Percentiles rank a stretch among this genome's conserved stretches.
Conservation (phyloP, 1,140 invertebrate genomes). For the Nasonia giraulti region DNA sequence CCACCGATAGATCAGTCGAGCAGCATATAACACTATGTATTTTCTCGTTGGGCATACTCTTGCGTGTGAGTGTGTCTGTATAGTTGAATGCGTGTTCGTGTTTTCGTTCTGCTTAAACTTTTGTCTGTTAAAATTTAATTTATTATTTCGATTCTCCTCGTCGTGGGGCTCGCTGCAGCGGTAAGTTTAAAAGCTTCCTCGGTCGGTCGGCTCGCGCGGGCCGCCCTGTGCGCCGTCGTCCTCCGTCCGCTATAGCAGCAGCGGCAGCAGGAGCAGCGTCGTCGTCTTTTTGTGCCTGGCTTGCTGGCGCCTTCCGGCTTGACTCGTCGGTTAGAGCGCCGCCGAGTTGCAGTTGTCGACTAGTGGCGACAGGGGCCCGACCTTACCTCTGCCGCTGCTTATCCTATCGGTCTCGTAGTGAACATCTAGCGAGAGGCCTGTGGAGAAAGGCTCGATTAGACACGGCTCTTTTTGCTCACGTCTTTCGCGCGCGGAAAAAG, state of each 20-base stretch:
- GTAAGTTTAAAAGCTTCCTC: background rate
- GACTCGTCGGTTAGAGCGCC: slow-evolving; percentile 75
- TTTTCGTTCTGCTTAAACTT: background rate
- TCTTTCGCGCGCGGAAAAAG: no score
- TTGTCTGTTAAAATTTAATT: background rate
- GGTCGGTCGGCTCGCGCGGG: background rate
- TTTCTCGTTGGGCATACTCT: background rate
- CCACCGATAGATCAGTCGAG: slow-evolving; percentile 31
- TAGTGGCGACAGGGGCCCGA: slow-evolving; percentile 85
- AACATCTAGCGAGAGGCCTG: slow-evolving; percentile 83
- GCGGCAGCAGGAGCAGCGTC: slow-evolving; percentile 41
- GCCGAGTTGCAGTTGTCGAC: slow-evolving; percentile 84
- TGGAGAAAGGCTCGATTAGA: slow-evolving; percentile 53
- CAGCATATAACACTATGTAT: background rate
- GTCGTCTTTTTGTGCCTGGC: slow-evolving; percentile 28
- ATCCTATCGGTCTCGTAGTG: slow-evolving; percentile 85
- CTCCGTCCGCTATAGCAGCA: background rate
- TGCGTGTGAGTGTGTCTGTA: background rate
- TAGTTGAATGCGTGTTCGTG: background rate
- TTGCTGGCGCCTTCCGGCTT: slow-evolving; percentile 29
- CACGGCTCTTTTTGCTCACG: no score
- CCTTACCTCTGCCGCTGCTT: slow-evolving; percentile 80
- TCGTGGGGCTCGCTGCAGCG: background rate
- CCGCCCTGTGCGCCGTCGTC: background rate
- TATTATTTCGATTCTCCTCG: background rate